Evolutionary conservation across 2,113 vertebrate species (phyloP).

Genomic region (Dicaeum eximium): DNA sequence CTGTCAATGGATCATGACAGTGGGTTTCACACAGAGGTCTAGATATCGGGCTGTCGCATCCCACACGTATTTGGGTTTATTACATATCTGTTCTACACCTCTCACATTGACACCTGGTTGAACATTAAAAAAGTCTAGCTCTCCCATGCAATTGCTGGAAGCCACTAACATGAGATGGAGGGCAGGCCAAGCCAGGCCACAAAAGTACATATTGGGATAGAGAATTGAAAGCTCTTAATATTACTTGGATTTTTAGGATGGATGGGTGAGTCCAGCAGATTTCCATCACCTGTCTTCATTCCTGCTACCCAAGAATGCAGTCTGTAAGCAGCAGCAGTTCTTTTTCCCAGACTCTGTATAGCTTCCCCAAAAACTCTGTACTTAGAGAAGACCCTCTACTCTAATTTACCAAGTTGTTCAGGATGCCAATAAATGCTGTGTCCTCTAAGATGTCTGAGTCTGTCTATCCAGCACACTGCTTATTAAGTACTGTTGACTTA

Average conservation of each 20-base stretch:
- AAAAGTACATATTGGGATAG: neutral
- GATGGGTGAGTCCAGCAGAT: neutral
- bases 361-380: neutral
- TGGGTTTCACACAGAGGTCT: neutral
- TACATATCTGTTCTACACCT: neutral
- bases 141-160: neutral
- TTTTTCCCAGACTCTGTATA: neutral
- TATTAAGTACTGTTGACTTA: neutral
- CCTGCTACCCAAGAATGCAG: neutral
- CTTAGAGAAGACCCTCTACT: neutral
- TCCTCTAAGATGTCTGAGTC: neutral
- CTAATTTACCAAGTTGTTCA: neutral
- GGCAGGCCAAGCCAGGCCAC: neutral
- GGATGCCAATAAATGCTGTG: neutral
- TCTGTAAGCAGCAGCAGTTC: neutral
- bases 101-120: neutral
- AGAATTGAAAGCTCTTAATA: neutral
- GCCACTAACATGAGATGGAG: neutral
- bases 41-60: neutral
- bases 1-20: neutral
- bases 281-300: neutral
- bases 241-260: neutral
- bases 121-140: neutral
- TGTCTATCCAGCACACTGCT: neutral
- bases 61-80: neutral